Evolutionary conservation across 2,797 vertebrate genomes (phyloP).

Genomic region (Melanotaenia trifasciata): DNA sequence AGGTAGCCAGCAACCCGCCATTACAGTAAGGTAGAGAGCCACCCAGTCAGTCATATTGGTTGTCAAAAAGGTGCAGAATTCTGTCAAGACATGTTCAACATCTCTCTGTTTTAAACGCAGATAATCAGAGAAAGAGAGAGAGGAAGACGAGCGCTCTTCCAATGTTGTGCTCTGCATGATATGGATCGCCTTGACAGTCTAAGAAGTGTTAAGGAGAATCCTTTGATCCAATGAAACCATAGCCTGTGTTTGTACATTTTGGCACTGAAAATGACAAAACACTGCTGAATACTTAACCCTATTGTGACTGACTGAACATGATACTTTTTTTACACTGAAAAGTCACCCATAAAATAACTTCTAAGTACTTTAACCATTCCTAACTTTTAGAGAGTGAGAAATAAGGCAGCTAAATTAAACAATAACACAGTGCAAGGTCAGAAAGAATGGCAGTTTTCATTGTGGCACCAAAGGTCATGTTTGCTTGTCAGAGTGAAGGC

Average conservation of each 20-base stretch:
- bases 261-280: background rate
- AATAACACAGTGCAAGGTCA: constrained; percentile 76
- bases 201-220: background rate
- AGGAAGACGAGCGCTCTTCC: constrained; percentile 48
- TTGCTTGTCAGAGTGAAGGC: constrained; percentile 85
- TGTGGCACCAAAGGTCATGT: constrained; percentile 83
- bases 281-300: background rate
- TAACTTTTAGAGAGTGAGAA: constrained; percentile 49
- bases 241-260: background rate
- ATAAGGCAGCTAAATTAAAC: constrained; percentile 67
- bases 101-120: constrained; percentile 75
- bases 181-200: constrained; percentile 7
- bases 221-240: background rate
- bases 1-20: constrained; percentile 84
- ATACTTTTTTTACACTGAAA: constrained; percentile 11
- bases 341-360: constrained; percentile 7
- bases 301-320: background rate
- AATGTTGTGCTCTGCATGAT: constrained; percentile 44
- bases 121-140: constrained; percentile 52
- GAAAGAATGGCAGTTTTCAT: constrained; percentile 77
- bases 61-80: constrained; percentile 63
- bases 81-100: constrained; percentile 63
- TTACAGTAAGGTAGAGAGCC: constrained; percentile 82
- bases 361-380: constrained; percentile 26
- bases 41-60: constrained; percentile 76